Percentiles rank a stretch among this genome's conserved stretches.
Conservation (phyloP, 2,888 invertebrate species). For the Dorcus hopei region DNA sequence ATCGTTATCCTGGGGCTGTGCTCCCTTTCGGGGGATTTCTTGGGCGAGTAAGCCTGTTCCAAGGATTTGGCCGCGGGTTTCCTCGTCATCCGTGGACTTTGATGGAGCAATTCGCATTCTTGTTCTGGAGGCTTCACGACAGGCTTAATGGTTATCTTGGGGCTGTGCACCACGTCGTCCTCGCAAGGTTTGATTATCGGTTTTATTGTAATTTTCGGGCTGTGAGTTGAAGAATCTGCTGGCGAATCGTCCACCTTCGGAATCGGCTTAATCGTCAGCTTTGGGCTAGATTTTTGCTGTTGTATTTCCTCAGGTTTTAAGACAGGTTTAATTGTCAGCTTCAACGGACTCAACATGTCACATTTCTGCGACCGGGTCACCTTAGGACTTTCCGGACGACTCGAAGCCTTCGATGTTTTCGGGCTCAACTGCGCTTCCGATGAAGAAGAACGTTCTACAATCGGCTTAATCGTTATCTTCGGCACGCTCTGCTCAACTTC, state of each 20-base stretch:
- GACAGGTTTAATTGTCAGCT: constrained; percentile 48
- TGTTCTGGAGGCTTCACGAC: constrained; percentile 35
- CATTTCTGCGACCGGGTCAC: constrained; percentile 16
- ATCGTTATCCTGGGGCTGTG: constrained; percentile 49
- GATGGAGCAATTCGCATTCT: constrained; percentile 16
- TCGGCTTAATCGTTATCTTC: constrained; percentile 36
- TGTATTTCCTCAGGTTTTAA: constrained; percentile 36
- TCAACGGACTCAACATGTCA: constrained; percentile 24
- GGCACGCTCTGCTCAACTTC: constrained; percentile 21
- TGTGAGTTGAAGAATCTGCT: constrained; percentile 9
- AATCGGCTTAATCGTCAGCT: constrained; percentile 26
- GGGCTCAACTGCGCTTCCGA: constrained; percentile 12
- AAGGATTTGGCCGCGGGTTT: constrained; percentile 54
- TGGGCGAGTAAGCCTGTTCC: constrained; percentile 38
- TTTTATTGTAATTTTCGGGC: constrained; percentile 53
- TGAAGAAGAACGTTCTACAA: constrained; percentile 26
- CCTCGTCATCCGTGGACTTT: constrained; percentile 55
- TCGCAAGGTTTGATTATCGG: constrained; percentile 43
- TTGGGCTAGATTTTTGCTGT: constrained; percentile 26
- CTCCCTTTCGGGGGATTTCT: constrained; percentile 29
- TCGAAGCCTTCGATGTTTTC: constrained; percentile 35
- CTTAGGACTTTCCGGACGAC: constrained; percentile 14
- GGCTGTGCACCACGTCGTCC: constrained; percentile 24
- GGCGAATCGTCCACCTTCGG: constrained; percentile 14
- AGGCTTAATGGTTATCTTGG: constrained; percentile 37